phyloP scores from a whole-genome alignment of 2,797 vertebrate species.

The Sebastes kiyomatsui region DNA sequence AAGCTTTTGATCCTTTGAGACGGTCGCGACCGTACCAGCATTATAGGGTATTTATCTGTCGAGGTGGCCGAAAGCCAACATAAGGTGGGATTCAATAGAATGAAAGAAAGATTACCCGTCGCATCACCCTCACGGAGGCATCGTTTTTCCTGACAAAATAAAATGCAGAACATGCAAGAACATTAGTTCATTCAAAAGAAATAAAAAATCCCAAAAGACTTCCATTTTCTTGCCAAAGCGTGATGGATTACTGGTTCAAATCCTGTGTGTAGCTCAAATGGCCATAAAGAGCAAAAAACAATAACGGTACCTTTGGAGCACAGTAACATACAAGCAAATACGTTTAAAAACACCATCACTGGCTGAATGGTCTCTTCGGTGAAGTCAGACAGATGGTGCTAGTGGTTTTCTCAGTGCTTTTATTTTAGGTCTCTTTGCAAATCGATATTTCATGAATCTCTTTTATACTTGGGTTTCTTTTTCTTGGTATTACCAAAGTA shows the following conservation, averaged over 20 bases:
- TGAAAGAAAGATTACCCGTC: background rate
- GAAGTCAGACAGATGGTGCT: background rate
- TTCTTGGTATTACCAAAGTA: no score
- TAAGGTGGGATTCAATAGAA: background rate
- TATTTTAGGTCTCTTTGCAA: no score
- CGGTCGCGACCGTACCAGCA: background rate
- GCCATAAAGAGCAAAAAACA: background rate
- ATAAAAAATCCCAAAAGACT: background rate
- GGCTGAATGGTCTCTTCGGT: background rate
- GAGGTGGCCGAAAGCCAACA: background rate
- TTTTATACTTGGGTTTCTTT: no score
- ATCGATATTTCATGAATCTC: no score
- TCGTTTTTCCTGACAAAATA: background rate
- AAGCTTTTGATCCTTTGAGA: background rate
- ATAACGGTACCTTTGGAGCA: background rate
- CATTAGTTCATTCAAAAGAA: background rate
- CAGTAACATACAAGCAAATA: background rate
- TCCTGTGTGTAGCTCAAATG: background rate
- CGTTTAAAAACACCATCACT: background rate
- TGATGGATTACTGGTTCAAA: background rate
- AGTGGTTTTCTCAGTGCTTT: no score
- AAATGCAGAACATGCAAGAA: background rate
- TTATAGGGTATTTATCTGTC: background rate
- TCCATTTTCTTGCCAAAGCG: background rate
- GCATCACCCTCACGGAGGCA: background rate